These are phyloP conservation scores for Alcedo atthis DNA, from an alignment of 2,797 vertebrate species.

Conservation along the genomic window DNA sequence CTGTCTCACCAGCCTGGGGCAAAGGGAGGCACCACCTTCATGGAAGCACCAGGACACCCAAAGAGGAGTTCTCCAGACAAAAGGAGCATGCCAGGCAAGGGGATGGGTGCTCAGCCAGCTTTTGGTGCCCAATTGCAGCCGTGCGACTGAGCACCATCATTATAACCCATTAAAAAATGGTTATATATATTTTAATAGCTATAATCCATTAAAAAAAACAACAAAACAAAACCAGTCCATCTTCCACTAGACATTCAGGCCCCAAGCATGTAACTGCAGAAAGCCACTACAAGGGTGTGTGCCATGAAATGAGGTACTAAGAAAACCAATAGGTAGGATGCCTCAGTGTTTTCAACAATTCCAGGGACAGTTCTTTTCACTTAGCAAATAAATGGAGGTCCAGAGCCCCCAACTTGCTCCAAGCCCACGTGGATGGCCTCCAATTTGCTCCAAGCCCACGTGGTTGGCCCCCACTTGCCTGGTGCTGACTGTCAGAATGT, in stretches of 20 bases:
- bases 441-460: background rate
- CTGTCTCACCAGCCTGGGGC: background rate
- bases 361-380: background rate
- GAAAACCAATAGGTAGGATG: background rate
- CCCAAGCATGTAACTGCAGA: fast-evolving
- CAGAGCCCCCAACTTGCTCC: background rate
- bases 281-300: background rate
- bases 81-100: fast-evolving
- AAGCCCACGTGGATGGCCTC: background rate
- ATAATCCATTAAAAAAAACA: background rate
- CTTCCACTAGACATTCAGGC: background rate
- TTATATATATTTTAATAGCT: no score
- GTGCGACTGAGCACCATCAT: fast-evolving
- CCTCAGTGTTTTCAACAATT: fast-evolving
- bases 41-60: background rate
- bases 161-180: background rate
- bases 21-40: background rate
- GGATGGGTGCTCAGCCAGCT: background rate
- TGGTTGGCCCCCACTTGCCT: constrained; percentile 64
- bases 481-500: constrained; percentile 86
- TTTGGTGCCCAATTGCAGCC: fast-evolving
- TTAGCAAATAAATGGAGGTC: fast-evolving
- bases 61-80: background rate
- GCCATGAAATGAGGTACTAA: fast-evolving
- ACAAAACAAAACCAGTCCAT: background rate